Percentiles rank a stretch among this genome's conserved stretches.
These are phyloP conservation scores for Pogonocichla stellata DNA, from an alignment of 2,113 vertebrate genomes.

Conservation along the genomic window DNA sequence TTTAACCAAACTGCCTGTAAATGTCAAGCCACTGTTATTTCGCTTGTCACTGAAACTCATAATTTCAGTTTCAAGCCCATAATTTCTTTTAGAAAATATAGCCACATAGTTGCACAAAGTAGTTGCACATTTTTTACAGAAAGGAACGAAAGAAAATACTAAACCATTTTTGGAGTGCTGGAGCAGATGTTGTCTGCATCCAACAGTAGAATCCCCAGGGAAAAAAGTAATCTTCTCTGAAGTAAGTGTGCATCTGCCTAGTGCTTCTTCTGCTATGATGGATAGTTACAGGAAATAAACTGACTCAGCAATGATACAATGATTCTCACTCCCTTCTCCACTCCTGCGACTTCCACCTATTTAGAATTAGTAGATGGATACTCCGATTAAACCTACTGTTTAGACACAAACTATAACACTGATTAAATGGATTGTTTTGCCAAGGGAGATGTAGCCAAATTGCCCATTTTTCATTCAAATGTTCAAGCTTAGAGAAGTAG, in stretches of 20 bases:
- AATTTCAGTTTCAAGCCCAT: neutral
- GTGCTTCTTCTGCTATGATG: slow-evolving; percentile 77
- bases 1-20: neutral
- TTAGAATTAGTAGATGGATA: slow-evolving; percentile 84
- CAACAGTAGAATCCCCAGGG: slow-evolving; percentile 60
- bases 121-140: neutral
- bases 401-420: slow-evolving; percentile 89
- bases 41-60: neutral
- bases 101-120: neutral
- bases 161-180: slow-evolving; percentile 66
- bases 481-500: slow-evolving; percentile 68
- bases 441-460: slow-evolving; percentile 71
- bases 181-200: slow-evolving; percentile 79
- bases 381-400: slow-evolving; percentile 87
- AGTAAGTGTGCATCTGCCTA: slow-evolving; percentile 79
- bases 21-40: neutral
- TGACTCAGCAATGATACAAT: slow-evolving; percentile 81
- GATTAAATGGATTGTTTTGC: slow-evolving; percentile 82
- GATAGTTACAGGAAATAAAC: slow-evolving; percentile 82
- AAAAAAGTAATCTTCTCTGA: slow-evolving; percentile 54
- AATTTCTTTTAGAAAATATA: neutral
- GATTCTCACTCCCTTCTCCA: slow-evolving; percentile 53
- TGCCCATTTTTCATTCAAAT: slow-evolving; percentile 84
- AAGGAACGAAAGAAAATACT: slow-evolving; percentile 29
- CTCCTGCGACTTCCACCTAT: slow-evolving; percentile 47